A percentile compares a stretch with the other conserved stretches of the same genome.
These are phyloP conservation scores for Oophaga pumilio DNA, from an alignment of 2,113 vertebrate species.

Conservation along the genomic window DNA sequence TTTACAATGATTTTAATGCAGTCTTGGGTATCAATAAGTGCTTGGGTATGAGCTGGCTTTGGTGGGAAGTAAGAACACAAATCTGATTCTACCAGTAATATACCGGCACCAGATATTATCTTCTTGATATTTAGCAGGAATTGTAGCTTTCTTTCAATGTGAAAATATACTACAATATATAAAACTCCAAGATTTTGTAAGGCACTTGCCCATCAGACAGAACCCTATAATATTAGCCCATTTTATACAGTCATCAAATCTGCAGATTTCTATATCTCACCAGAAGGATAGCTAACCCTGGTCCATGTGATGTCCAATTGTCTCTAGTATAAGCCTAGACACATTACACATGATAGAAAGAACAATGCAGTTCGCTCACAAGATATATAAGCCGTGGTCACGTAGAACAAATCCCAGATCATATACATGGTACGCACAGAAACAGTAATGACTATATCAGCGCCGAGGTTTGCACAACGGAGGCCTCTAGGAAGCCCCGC, in stretches of 20 bases:
- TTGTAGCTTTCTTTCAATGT: constrained; percentile 51
- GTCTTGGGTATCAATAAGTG: constrained; percentile 41
- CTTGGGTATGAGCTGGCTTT: constrained; percentile 37
- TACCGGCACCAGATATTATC: constrained; percentile 37
- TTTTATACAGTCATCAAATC: background rate
- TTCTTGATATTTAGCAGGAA: background rate
- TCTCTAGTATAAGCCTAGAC: background rate
- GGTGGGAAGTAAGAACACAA: constrained; percentile 27
- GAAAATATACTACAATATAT: constrained; percentile 46
- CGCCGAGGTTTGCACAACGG: background rate
- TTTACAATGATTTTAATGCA: background rate
- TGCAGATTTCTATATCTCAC: background rate
- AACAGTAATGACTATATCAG: background rate
- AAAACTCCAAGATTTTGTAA: constrained; percentile 12
- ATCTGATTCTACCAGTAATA: constrained; percentile 50
- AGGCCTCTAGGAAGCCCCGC: background rate
- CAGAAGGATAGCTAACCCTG: background rate
- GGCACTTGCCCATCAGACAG: background rate
- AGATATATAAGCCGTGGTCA: background rate
- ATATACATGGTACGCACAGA: background rate
- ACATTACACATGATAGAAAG: background rate
- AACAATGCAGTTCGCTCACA: background rate
- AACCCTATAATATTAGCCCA: constrained; percentile 2
- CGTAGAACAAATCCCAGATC: background rate
- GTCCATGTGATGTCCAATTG: background rate